A percentile compares a stretch with the other conserved stretches of the same genome.
Conservation (phyloP, 2,888 invertebrate genomes). For the Diaprepes abbreviatus region DNA sequence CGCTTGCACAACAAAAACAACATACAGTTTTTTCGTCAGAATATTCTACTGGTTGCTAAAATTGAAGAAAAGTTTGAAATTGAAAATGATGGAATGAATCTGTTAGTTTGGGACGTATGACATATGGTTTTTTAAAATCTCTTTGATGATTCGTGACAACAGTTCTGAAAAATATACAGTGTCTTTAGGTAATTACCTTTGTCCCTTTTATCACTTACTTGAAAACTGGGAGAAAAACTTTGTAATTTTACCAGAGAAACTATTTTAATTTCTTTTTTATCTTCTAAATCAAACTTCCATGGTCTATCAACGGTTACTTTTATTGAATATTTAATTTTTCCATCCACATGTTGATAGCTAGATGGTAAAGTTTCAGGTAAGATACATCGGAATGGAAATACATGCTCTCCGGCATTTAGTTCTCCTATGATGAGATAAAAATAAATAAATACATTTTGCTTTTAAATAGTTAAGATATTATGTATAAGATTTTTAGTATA, state of each 20-base stretch:
- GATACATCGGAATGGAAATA: slow-evolving; percentile 84
- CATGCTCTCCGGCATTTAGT: slow-evolving; percentile 73
- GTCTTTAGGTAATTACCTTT: too few species aligned
- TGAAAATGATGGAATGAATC: too few species aligned
- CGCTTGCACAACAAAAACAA: slow-evolving; percentile 83
- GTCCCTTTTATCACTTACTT: slow-evolving; percentile 9
- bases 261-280: slow-evolving; percentile 86
- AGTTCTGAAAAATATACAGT: too few species aligned
- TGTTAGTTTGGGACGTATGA: too few species aligned
- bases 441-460: too few species aligned
- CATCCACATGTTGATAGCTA: slow-evolving; percentile 81
- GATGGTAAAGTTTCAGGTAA: slow-evolving; percentile 82
- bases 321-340: slow-evolving; percentile 83
- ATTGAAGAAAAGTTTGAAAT: too few species aligned
- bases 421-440: too few species aligned
- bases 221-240: neutral
- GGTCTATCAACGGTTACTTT: slow-evolving; percentile 85
- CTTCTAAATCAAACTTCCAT: slow-evolving; percentile 88
- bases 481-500: too few species aligned
- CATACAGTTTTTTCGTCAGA: slow-evolving; percentile 84
- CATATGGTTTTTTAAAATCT: too few species aligned
- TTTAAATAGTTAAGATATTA: too few species aligned
- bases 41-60: slow-evolving; percentile 76
- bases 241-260: slow-evolving; percentile 82
- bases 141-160: too few species aligned